Evolutionary conservation across 2,113 vertebrate species (phyloP), one percentile per base, ranked within the genome.

Genomic region (Setophaga coronata): DNA sequence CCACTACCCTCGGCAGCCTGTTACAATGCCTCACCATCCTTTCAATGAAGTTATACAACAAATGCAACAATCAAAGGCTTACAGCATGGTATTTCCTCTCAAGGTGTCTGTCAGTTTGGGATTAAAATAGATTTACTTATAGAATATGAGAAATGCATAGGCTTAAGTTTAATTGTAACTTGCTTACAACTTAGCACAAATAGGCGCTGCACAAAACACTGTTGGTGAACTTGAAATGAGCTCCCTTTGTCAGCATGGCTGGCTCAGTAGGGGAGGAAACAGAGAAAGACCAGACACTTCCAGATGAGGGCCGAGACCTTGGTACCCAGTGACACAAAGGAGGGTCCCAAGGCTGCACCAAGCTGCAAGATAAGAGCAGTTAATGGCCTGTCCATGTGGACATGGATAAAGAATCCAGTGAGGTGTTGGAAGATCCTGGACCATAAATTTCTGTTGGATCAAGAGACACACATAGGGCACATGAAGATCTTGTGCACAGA

Each of bases 381-480:
- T 29, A 60, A 40, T 12, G 24, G 24, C 17, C n/a, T 76, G 40
- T 29, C 31, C 34, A 17, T 5, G 34, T 28, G 31, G 31, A 23
- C 18, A 19, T 28, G 47, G 56, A 62, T 47, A 19, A 70, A 36
- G 40, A 77, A 70, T 56, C 48, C 25, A 19, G 1, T 21, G 48
- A 69, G 12, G 14, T 36, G 5, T 34, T 83, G 26, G 34, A 48
- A 77, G 31, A 48, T 18, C 62, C 14, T 15, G 76, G 40, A 42
- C 14, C 25, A 48, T 28, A 36, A 42, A 62, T 56, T 34, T 31
- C 40, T 45, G 3, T 7, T 54, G 70, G 38, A 54, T 38, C 19
- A 28, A 42, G 21, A 77, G 12, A 14, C 1, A 0, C 21, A 7
- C 7, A 5, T 2, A 4, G 9, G 18, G 17, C 33, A 47, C 0